Conservation (phyloP, 2,113 vertebrate genomes). For the Thamnophis sirtalis region DNA sequence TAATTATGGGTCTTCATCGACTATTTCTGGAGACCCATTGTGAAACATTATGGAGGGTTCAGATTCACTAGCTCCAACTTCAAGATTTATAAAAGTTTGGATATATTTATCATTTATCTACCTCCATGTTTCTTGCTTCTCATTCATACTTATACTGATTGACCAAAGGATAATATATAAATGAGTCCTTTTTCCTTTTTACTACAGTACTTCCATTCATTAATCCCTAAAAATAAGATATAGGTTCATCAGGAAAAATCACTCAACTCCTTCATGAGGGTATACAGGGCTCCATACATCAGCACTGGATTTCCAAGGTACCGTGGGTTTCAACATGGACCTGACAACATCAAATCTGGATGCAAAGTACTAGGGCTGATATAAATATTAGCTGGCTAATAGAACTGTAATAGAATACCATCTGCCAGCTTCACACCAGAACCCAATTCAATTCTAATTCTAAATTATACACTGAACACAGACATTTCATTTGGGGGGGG, state of each 20-base stretch:
- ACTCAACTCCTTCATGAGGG: background rate
- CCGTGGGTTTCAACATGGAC: background rate
- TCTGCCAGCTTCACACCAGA: background rate
- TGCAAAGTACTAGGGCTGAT: background rate
- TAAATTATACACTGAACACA: conserved; percentile 18
- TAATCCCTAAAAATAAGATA: background rate
- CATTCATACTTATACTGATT: background rate
- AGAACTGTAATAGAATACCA: background rate
- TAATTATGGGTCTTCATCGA: background rate
- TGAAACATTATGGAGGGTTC: background rate
- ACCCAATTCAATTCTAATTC: conserved; percentile 43
- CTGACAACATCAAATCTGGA: background rate
- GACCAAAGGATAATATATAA: background rate
- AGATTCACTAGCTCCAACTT: background rate
- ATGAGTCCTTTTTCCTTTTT: background rate
- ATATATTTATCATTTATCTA: background rate
- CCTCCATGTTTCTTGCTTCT: background rate
- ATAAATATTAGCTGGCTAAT: background rate
- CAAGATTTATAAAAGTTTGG: background rate
- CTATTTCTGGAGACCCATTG: background rate
- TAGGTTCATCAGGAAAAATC: background rate
- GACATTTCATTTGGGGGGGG: conserved; percentile 46
- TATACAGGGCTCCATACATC: background rate
- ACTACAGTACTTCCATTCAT: background rate
- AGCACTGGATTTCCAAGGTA: background rate